Evolutionary conservation across 2,888 invertebrate species (phyloP).

Genomic region (Agonopterix subpropinquella): DNA sequence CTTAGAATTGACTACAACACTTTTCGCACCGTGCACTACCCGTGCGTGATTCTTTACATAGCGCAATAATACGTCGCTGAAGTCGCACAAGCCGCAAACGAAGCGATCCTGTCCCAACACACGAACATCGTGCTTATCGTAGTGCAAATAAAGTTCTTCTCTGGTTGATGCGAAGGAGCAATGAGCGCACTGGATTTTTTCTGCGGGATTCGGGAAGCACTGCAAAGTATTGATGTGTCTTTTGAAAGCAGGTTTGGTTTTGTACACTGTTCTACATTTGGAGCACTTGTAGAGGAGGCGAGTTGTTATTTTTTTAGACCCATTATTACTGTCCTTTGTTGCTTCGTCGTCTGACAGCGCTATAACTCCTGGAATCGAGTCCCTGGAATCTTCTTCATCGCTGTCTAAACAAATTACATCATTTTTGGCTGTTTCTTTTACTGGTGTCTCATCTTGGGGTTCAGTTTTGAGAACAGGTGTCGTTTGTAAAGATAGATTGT

Average conservation of each 20-base stretch:
- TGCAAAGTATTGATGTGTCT: conserved; percentile 23
- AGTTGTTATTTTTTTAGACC: conserved; percentile 6
- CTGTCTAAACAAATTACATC: conserved; percentile 51
- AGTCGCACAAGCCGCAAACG: conserved; percentile 29
- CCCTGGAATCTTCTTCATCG: conserved; percentile 42
- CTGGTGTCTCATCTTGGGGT: conserved; percentile 14
- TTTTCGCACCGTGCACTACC: conserved; percentile 20
- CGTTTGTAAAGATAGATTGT: conserved; percentile 2
- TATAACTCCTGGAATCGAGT: conserved; percentile 20
- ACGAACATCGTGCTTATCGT: conserved; percentile 9
- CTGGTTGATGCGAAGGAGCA: conserved; percentile 14
- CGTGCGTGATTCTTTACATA: conserved; percentile 29
- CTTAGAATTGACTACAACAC: conserved; percentile 1
- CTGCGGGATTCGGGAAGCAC: conserved; percentile 12
- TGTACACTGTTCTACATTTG: conserved; percentile 26
- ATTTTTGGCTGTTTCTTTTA: background rate
- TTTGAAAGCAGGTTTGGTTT: conserved; percentile 27
- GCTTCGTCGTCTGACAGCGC: conserved; percentile 35
- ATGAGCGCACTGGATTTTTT: conserved; percentile 21
- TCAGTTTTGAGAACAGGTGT: conserved; percentile 33
- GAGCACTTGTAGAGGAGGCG: conserved; percentile 34
- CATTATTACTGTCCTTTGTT: background rate
- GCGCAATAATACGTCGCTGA: conserved; percentile 9
- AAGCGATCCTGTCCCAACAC: conserved; percentile 5
- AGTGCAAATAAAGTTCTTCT: conserved; percentile 31